Evolutionary conservation across 2,113 vertebrate genomes (phyloP).

Genomic region (Rhipidura dahli): DNA sequence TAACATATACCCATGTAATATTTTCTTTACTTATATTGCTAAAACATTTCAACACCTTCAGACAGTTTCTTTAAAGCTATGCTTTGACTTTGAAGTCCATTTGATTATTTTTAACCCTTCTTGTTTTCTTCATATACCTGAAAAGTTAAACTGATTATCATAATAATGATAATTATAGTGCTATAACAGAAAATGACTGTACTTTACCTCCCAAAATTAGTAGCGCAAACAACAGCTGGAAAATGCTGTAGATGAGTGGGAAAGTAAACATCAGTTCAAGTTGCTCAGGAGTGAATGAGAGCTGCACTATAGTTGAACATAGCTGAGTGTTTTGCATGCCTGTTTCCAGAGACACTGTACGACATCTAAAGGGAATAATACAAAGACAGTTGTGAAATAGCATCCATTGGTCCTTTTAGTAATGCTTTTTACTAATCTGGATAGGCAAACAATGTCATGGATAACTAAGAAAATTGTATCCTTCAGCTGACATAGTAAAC

Average conservation of each 20-base stretch:
- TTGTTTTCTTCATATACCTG: neutral
- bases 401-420: neutral
- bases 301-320: constrained; percentile 91
- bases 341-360: constrained; percentile 92
- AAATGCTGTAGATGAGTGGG: constrained; percentile 95
- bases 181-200: neutral
- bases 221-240: constrained; percentile 79
- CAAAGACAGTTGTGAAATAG: neutral
- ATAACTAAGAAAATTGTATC: neutral
- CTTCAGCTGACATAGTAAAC: neutral
- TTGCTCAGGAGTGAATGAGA: constrained; percentile 85
- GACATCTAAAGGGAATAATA: constrained; percentile 76
- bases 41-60: neutral
- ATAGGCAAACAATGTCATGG: neutral
- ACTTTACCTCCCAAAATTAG: constrained; percentile 79
- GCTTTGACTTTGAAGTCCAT: neutral
- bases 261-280: constrained; percentile 89
- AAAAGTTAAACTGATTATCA: neutral
- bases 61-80: neutral
- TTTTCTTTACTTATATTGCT: neutral
- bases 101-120: neutral
- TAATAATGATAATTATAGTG: neutral
- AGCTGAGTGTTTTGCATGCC: constrained; percentile 94
- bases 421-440: neutral
- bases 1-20: neutral